phyloP scores from a whole-genome alignment of 1,140 invertebrate species.

The Drosophila bocki region DNA sequence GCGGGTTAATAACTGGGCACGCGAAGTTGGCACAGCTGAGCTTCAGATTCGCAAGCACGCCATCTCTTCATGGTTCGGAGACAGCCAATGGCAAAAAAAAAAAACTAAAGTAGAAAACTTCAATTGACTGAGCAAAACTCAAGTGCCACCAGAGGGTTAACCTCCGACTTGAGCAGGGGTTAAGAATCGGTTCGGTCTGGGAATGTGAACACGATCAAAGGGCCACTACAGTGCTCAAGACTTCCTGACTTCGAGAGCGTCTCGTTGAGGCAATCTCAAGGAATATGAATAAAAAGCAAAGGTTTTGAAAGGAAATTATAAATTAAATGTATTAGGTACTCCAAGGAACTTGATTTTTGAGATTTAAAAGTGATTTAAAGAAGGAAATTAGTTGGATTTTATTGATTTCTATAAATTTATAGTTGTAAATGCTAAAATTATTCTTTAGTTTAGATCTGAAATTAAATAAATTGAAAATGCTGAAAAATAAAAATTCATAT shows the following conservation, averaged over 20 bases:
- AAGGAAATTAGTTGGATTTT: too few species aligned
- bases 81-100: conserved; percentile 21
- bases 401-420: too few species aligned
- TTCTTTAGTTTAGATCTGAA: not conserved
- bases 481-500: too few species aligned
- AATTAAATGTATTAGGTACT: conserved; percentile 11
- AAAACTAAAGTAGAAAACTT: conserved; percentile 17
- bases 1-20: conserved; percentile 68
- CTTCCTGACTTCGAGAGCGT: conserved; percentile 38
- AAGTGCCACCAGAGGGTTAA: conserved; percentile 47
- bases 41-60: conserved; percentile 54
- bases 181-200: conserved; percentile 18
- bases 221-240: conserved; percentile 32
- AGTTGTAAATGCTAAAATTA: too few species aligned
- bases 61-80: conserved; percentile 71
- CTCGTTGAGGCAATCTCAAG: conserved; percentile 12
- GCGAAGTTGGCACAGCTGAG: conserved; percentile 56
- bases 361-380: too few species aligned
- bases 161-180: conserved; percentile 20
- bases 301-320: not conserved
- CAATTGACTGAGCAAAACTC: conserved; percentile 72
- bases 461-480: not conserved
- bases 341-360: not conserved
- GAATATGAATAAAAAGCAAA: conserved; percentile 14
- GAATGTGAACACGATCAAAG: conserved; percentile 38